Base-by-base conservation (phyloP, 2,888 invertebrate species). In the Platypus cylindrus region DNA sequence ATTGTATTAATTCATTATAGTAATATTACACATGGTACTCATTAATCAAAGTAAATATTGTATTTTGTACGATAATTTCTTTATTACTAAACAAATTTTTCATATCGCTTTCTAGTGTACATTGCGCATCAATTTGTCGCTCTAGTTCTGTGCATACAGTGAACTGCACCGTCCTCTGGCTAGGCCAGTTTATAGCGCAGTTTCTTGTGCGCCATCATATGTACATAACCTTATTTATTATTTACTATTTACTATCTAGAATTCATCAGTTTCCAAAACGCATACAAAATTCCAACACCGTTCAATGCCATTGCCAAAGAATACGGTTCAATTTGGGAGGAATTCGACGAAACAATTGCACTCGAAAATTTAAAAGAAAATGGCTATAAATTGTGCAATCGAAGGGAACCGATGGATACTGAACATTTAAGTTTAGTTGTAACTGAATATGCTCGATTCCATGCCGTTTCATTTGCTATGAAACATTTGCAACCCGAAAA, bases 281-380 rank as follows among this genome's bases (percentile, higher is more conserved):
- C 32, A 13, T 30, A 38, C 24, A 24, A 32, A 12, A 33, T 41
- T n/a, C 13, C 37, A n/a, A 32, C 35, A 13, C 32, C 35, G 3
- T 41, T 41, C 18, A 35, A 32, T n/a, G 16, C 30, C n/a, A 13
- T 35, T 4, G 18, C 45, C 3, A 44, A 38, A 27, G 22, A 39
- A 5, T 44, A 44, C 27, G 43, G 43, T 13, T 24, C 17, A 3
- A 36, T 13, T 17, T 17, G 20, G 13, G 27, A 37, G 3, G 40
- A 45, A 11, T 30, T 15, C n/a, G 30, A 38, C 9, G 47, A 48
- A 30, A 27, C 27, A 17, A 26, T 58, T 3, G 43, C 53, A 5
- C 31, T 57, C 36, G 49, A 52, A 44, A 53, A 56, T 38, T 29
- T 56, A 22, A 49, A 47, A 31, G 35, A 36, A 12, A 16, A 17